Conservation (phyloP, 2,113 vertebrate species). For the Lontra canadensis region DNA sequence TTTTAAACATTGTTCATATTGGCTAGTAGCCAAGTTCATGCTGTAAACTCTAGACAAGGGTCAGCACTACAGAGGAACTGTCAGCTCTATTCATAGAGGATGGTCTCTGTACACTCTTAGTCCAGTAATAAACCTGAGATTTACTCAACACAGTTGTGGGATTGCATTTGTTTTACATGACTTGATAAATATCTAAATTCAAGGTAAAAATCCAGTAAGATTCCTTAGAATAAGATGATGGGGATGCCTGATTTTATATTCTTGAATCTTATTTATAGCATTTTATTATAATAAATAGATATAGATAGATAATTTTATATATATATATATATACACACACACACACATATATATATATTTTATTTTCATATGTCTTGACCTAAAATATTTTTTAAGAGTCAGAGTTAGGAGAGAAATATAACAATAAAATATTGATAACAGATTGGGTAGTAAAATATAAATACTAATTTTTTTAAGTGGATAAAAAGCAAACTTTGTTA, state of each 20-base stretch:
- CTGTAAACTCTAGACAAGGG: slow-evolving; percentile 26
- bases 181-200: background rate
- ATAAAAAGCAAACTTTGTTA: slow-evolving; percentile 6
- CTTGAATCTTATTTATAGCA: background rate
- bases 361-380: background rate
- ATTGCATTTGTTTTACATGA: slow-evolving; percentile 17
- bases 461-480: background rate
- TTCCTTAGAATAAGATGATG: background rate
- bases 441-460: background rate
- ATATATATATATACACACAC: background rate
- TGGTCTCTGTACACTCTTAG: background rate
- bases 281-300: background rate
- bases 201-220: background rate
- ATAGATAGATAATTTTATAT: background rate
- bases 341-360: background rate
- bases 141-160: background rate
- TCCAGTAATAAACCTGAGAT: background rate
- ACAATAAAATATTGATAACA: background rate
- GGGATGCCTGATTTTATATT: background rate
- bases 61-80: background rate
- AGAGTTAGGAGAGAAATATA: background rate
- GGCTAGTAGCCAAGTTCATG: slow-evolving; percentile 41
- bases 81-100: background rate
- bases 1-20: slow-evolving; percentile 61
- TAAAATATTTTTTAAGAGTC: background rate